Percentiles rank a stretch among this genome's conserved stretches.
These are phyloP conservation scores for Steatornis caripensis DNA, from an alignment of 2,113 vertebrate species.

Conservation along the genomic window DNA sequence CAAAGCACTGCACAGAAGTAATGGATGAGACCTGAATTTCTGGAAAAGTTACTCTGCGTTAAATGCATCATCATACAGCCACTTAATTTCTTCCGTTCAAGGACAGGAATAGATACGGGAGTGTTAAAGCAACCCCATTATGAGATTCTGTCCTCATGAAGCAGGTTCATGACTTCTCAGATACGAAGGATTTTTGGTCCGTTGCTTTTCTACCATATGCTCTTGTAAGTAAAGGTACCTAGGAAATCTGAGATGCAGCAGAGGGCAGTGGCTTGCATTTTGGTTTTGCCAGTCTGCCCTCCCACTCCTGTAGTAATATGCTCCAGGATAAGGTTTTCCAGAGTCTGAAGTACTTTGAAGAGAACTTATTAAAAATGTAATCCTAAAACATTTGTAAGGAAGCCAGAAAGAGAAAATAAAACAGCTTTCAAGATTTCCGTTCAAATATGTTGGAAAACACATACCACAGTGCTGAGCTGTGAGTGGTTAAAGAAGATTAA, in stretches of 20 bases:
- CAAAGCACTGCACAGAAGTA: background rate
- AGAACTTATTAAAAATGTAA: background rate
- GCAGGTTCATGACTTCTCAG: background rate
- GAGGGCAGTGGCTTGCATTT: background rate
- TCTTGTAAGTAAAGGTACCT: background rate
- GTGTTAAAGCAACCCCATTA: background rate
- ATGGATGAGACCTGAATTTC: background rate
- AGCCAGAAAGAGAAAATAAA: background rate
- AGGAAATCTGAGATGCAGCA: background rate
- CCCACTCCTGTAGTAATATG: background rate
- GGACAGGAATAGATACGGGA: background rate
- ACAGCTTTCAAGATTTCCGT: background rate
- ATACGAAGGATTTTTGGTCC: background rate
- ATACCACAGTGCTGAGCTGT: background rate
- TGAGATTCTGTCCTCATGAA: background rate
- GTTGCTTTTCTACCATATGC: background rate
- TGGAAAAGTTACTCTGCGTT: background rate
- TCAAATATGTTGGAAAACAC: background rate
- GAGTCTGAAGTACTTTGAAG: background rate
- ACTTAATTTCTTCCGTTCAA: background rate
- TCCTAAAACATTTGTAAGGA: background rate
- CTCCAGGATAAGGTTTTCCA: background rate
- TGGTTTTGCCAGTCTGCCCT: background rate
- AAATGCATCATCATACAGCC: background rate
- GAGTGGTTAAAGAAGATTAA: background rate